Evolutionary conservation across 2,797 vertebrate genomes (phyloP).

Genomic region (Neomorphus geoffroyi): DNA sequence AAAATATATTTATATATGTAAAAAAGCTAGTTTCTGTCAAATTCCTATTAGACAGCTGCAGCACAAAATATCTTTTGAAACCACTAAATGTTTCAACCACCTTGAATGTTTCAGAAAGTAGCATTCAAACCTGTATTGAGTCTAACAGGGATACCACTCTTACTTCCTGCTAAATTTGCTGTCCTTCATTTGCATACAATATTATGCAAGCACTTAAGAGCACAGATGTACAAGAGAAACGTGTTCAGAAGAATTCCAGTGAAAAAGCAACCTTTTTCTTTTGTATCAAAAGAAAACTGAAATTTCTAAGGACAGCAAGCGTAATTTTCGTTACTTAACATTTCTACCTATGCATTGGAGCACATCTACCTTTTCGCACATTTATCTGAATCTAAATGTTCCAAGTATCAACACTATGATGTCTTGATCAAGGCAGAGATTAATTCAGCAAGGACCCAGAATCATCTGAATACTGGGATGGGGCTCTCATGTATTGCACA

Average conservation of each 20-base stretch:
- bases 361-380: background rate
- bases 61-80: background rate
- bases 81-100: too few relatives aligned
- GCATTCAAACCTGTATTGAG: fast-evolving
- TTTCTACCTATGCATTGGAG: background rate
- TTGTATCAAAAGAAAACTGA: background rate
- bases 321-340: background rate
- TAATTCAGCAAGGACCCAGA: background rate
- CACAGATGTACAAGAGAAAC: background rate
- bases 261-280: background rate
- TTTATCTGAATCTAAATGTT: background rate
- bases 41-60: background rate
- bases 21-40: background rate
- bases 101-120: background rate
- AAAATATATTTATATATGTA: background rate
- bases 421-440: background rate
- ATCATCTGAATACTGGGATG: background rate
- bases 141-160: background rate
- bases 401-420: background rate
- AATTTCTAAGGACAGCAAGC: background rate
- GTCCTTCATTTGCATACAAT: background rate
- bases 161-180: background rate
- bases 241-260: background rate
- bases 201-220: background rate
- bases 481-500: background rate